These are phyloP conservation scores for Crepidodera aurea DNA, from an alignment of 2,888 invertebrate species.

Conservation along the genomic window DNA sequence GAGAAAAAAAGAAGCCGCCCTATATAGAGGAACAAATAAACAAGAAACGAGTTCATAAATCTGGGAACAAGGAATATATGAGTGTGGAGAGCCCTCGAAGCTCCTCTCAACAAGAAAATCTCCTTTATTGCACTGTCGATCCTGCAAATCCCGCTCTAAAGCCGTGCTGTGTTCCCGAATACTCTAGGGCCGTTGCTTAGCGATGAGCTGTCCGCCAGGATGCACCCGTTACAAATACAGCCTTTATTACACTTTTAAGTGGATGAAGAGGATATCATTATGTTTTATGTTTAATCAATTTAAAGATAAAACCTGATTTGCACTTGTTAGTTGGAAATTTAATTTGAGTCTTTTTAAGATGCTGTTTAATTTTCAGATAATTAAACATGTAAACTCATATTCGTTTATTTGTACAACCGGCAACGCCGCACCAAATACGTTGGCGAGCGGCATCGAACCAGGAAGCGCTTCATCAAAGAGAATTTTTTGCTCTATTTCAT, in stretches of 20 bases:
- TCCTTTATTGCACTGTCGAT: conserved; percentile 57
- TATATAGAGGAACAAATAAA: conserved; percentile 19
- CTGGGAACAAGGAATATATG: conserved; percentile 58
- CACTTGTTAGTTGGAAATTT: too few relatives aligned
- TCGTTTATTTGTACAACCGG: too few relatives aligned
- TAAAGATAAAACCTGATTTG: conserved; percentile 28
- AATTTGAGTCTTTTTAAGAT: too few relatives aligned
- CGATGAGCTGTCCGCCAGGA: conserved; percentile 46
- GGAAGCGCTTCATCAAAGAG: too few relatives aligned
- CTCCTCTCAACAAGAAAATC: conserved; percentile 63
- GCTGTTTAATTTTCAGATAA: too few relatives aligned
- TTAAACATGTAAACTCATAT: too few relatives aligned
- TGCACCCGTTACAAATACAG: conserved; percentile 41
- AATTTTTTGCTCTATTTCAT: too few relatives aligned
- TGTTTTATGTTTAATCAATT: conserved; percentile 45
- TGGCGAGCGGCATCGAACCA: too few relatives aligned
- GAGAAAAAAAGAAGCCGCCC: neutral
- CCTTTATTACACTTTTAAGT: conserved; percentile 57
- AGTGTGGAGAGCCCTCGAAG: conserved; percentile 58
- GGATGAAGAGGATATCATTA: conserved; percentile 49
- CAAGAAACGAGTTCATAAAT: conserved; percentile 54
- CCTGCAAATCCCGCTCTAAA: conserved; percentile 51
- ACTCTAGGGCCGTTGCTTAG: conserved; percentile 51
- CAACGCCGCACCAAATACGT: too few relatives aligned
- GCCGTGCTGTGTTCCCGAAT: conserved; percentile 45